A percentile compares a stretch with the other conserved stretches of the same genome.
Conservation (phyloP, 2,797 vertebrate species). For the Pelodytes ibericus region DNA sequence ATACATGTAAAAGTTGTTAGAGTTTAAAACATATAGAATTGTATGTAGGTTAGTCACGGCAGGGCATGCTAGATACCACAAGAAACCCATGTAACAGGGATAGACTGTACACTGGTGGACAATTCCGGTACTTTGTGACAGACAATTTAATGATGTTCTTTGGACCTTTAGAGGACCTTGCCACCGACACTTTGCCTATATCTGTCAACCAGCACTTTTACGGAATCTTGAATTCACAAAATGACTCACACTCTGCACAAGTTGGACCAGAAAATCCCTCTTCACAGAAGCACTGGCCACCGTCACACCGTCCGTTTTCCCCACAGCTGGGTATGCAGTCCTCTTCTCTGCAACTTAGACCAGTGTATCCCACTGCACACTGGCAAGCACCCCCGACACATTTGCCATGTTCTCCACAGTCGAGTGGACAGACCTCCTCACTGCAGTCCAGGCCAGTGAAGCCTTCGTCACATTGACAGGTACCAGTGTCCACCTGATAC, state of each 20-base stretch:
- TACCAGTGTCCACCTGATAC: constrained; percentile 73
- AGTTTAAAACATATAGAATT: no score
- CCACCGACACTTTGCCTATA: no score
- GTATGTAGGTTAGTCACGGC: no score
- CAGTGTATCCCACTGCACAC: constrained; percentile 75
- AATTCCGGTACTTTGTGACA: no score
- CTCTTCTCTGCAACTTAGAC: constrained; percentile 78
- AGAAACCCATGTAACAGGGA: no score
- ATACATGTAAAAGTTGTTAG: no score
- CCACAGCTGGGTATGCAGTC: constrained; percentile 78
- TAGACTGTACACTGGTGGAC: no score
- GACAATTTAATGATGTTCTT: no score
- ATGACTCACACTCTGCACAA: constrained; percentile 65
- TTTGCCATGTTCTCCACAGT: constrained; percentile 80
- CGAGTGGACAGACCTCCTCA: constrained; percentile 71
- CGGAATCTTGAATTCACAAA: no score
- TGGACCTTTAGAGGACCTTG: no score
- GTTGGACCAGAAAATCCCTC: constrained; percentile 80
- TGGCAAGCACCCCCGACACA: constrained; percentile 80
- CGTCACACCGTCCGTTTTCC: constrained; percentile 80
- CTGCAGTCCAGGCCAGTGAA: constrained; percentile 80
- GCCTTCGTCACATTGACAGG: constrained; percentile 78
- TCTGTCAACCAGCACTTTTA: no score
- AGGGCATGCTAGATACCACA: no score
- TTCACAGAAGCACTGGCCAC: constrained; percentile 83